phyloP scores from a whole-genome alignment of 2,888 invertebrate genomes.

The Hirtodrosophila histrioides region DNA sequence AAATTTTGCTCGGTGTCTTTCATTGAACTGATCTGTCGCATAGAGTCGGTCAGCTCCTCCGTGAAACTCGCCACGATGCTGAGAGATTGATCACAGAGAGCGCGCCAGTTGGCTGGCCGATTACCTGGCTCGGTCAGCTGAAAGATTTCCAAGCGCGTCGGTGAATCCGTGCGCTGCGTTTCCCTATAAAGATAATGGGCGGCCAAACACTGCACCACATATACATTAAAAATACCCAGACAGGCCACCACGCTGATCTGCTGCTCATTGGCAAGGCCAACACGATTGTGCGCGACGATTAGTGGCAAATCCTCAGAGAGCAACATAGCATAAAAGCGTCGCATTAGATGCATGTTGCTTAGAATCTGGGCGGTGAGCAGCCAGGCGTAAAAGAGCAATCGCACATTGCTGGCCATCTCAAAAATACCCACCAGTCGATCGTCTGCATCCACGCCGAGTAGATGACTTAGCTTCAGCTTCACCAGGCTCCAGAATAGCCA shows the following conservation, averaged over 20 bases:
- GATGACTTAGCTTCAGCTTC: conserved; percentile 85
- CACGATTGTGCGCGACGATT: conserved; percentile 34
- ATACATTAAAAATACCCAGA: conserved; percentile 85
- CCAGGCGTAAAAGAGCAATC: conserved; percentile 88
- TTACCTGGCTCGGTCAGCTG: conserved; percentile 91
- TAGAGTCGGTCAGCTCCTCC: conserved; percentile 86
- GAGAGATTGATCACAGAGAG: conserved; percentile 87
- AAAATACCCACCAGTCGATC: conserved; percentile 79
- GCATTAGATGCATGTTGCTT: conserved; percentile 89
- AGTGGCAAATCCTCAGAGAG: conserved; percentile 88
- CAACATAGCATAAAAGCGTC: conserved; percentile 88
- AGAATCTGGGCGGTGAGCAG: conserved; percentile 89
- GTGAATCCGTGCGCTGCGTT: conserved; percentile 85
- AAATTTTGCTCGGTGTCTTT: conserved; percentile 39
- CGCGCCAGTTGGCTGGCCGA: conserved; percentile 95
- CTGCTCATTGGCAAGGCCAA: conserved; percentile 85
- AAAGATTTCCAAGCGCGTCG: conserved; percentile 88
- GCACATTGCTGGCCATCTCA: conserved; percentile 75
- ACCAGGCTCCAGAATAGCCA: conserved; percentile 86
- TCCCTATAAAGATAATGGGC: conserved; percentile 90
- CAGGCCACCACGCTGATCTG: conserved; percentile 87
- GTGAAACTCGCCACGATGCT: conserved; percentile 88
- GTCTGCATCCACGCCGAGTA: conserved; percentile 85
- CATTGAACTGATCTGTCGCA: conserved; percentile 75
- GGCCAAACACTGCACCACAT: conserved; percentile 90